Percentiles rank a stretch among this genome's conserved stretches.
Conservation (phyloP, 2,888 invertebrate genomes). For the Lordiphosa andalusiaca region DNA sequence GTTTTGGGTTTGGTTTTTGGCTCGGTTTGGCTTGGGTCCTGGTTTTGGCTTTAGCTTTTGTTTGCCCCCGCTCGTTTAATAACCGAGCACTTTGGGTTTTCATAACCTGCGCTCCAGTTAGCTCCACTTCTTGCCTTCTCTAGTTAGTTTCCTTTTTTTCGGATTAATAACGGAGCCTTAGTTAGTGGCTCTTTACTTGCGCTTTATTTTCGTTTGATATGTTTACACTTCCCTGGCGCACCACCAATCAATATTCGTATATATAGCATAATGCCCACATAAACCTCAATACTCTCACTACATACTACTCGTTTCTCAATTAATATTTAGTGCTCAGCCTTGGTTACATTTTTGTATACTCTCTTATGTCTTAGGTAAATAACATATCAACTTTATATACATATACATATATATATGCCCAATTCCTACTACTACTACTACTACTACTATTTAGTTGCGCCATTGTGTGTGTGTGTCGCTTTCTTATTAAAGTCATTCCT, state of each 20-base stretch:
- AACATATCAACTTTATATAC: conserved; percentile 8
- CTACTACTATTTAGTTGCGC: neutral
- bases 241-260: conserved; percentile 10
- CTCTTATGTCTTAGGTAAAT: conserved; percentile 55
- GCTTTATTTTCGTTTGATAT: conserved; percentile 26
- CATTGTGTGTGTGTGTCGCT: too few relatives aligned
- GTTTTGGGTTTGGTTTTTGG: conserved; percentile 46
- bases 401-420: conserved; percentile 4
- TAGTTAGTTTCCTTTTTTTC: conserved; percentile 11
- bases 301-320: too few relatives aligned
- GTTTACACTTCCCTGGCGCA: conserved; percentile 23
- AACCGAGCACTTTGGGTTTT: conserved; percentile 59
- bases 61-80: conserved; percentile 45
- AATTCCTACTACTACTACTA: neutral
- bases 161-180: conserved; percentile 25
- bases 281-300: conserved; percentile 9
- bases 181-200: conserved; percentile 37
- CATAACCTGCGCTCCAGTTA: conserved; percentile 62
- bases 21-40: conserved; percentile 16
- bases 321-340: conserved; percentile 50
- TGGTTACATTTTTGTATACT: conserved; percentile 56
- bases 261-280: conserved; percentile 11
- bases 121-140: conserved; percentile 22
- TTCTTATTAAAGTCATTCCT: conserved; percentile 41
- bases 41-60: conserved; percentile 19